A percentile compares a stretch with the other conserved stretches of the same genome.
Conservation (phyloP, 2,113 vertebrate species). For the Pithys albifrons region DNA sequence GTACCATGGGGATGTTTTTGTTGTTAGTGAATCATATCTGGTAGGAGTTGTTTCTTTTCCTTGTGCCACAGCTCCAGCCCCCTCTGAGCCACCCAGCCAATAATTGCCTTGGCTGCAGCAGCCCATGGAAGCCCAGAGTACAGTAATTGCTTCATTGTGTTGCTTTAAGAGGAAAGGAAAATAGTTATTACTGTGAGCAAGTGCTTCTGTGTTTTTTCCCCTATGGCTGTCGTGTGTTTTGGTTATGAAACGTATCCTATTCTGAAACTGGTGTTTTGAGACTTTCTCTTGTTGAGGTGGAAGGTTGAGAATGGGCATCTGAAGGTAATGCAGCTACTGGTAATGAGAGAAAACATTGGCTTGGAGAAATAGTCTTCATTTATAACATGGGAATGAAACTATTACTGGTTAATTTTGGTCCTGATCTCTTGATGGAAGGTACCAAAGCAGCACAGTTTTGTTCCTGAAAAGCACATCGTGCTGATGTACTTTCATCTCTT, state of each 20-base stretch:
- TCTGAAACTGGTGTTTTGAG: neutral
- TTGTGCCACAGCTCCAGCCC: slow-evolving; percentile 30
- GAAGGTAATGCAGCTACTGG: neutral
- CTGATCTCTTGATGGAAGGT: neutral
- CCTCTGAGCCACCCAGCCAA: neutral
- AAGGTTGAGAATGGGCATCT: neutral
- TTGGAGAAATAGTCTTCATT: neutral
- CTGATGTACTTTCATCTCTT: neutral
- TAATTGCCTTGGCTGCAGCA: slow-evolving; percentile 27
- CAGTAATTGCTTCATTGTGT: slow-evolving; percentile 55
- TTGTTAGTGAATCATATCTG: slow-evolving; percentile 73
- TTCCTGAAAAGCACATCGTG: slow-evolving; percentile 6
- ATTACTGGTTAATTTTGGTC: neutral
- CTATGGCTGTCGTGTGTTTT: neutral
- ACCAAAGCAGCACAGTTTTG: neutral
- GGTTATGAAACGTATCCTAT: neutral
- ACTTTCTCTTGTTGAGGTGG: neutral
- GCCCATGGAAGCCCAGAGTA: neutral
- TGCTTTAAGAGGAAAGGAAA: slow-evolving; percentile 64
- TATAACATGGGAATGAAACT: neutral
- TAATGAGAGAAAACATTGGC: neutral
- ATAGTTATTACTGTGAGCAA: slow-evolving; percentile 59
- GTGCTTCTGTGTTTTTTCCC: neutral
- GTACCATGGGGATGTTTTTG: slow-evolving; percentile 58
- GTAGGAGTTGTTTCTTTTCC: slow-evolving; percentile 55